Conservation (phyloP, 2,113 vertebrate genomes). For the Neotoma lepida region DNA sequence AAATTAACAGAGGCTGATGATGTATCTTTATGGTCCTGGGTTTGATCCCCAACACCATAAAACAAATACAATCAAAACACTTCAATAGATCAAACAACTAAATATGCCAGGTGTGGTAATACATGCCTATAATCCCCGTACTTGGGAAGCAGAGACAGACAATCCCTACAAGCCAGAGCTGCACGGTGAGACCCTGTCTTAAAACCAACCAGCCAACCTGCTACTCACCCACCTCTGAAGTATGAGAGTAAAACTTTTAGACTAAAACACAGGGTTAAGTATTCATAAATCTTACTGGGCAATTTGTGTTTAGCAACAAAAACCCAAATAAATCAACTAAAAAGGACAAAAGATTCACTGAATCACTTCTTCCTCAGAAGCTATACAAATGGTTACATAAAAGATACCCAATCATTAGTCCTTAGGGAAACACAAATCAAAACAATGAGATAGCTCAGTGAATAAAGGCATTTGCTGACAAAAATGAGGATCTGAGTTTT, state of each 20-base stretch:
- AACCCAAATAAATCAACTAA: not conserved
- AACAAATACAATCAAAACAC: constrained; percentile 37
- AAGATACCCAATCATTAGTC: not conserved
- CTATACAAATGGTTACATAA: not conserved
- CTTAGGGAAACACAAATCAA: not conserved
- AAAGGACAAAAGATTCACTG: not conserved
- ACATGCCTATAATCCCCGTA: not conserved
- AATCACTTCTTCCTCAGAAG: not conserved
- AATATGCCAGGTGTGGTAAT: not conserved
- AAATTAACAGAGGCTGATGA: not conserved
- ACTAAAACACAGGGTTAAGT: not conserved
- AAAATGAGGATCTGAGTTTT: not conserved
- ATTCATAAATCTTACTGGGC: not conserved
- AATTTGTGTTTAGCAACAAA: not conserved
- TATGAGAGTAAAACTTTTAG: not conserved
- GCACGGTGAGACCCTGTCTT: not conserved
- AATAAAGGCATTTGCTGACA: not conserved
- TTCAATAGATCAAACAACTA: not conserved
- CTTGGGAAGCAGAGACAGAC: not conserved
- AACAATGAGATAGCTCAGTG: not conserved
- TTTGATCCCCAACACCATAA: not conserved
- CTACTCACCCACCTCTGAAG: not conserved
- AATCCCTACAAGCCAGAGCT: not conserved
- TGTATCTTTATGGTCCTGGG: not conserved
- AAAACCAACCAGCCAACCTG: not conserved